Percentiles rank a stretch among this genome's conserved stretches.
phyloP scores from a whole-genome alignment of 1,140 invertebrate genomes.

The Cydia pomonella region DNA sequence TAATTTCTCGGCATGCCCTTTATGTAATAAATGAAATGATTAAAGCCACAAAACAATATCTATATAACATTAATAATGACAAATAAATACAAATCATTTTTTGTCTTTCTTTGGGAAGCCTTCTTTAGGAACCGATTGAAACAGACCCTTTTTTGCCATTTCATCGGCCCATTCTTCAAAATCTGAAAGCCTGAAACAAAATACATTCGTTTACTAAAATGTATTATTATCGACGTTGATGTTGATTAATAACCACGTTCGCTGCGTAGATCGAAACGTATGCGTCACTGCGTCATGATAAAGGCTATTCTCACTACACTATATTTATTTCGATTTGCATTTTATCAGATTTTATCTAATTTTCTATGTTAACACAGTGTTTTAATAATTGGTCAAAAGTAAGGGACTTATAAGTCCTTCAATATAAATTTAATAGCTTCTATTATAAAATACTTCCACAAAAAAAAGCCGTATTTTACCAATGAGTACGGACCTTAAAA shows the following conservation, averaged over 20 bases:
- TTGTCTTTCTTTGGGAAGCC: constrained; percentile 49
- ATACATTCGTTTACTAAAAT: not conserved
- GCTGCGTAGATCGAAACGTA: not conserved
- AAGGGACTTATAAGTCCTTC: no score
- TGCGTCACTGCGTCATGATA: not conserved
- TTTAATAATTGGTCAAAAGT: no score
- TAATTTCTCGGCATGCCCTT: no score
- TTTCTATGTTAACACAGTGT: no score
- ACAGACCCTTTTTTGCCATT: constrained; percentile 73
- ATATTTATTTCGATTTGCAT: not conserved
- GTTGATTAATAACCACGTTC: not conserved
- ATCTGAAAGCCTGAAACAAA: constrained; percentile 57
- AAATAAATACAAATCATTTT: not conserved
- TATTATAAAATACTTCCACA: no score
- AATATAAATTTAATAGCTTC: no score
- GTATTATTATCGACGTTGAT: not conserved
- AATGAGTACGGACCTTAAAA: not conserved
- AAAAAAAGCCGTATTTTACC: not conserved
- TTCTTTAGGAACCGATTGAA: constrained; percentile 63
- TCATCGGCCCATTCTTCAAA: constrained; percentile 71
- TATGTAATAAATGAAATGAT: not conserved
- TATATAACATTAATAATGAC: not conserved
- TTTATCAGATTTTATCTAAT: not conserved
- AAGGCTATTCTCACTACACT: not conserved
- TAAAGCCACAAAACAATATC: not conserved